Evolutionary conservation across 2,888 invertebrate species (phyloP).

Genomic region (Drosophila planitibia): DNA sequence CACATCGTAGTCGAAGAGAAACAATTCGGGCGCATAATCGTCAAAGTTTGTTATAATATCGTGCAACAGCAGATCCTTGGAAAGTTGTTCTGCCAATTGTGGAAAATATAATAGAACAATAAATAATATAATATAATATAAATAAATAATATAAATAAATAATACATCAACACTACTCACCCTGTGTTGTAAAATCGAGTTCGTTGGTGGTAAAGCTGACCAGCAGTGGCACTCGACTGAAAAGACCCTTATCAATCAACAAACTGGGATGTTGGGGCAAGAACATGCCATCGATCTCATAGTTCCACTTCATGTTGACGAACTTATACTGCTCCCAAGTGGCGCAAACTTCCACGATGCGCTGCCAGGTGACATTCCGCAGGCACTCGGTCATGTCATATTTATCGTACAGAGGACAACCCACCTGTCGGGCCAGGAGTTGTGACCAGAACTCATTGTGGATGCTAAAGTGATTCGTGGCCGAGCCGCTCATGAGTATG

Average conservation of each 20-base stretch:
- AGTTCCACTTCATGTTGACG: slow-evolving; percentile 81
- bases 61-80: slow-evolving; percentile 63
- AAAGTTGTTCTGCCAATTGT: slow-evolving; percentile 37
- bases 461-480: slow-evolving; percentile 86
- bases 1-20: slow-evolving; percentile 78
- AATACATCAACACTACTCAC: slow-evolving; percentile 51
- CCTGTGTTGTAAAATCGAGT: slow-evolving; percentile 82
- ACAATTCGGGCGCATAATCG: slow-evolving; percentile 79
- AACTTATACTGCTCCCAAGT: slow-evolving; percentile 73
- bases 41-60: slow-evolving; percentile 73
- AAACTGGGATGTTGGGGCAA: slow-evolving; percentile 87
- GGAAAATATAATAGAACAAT: not conserved
- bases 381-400: slow-evolving; percentile 87
- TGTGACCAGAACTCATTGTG: slow-evolving; percentile 86
- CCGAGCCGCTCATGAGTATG: slow-evolving; percentile 89
- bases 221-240: slow-evolving; percentile 88
- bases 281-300: slow-evolving; percentile 88
- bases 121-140: too few relatives aligned
- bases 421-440: slow-evolving; percentile 87
- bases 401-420: slow-evolving; percentile 87
- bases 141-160: not conserved
- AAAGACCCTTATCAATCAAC: slow-evolving; percentile 86
- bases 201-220: slow-evolving; percentile 88
- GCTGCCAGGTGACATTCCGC: slow-evolving; percentile 65
- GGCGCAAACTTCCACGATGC: slow-evolving; percentile 62